Conservation (phyloP, 2,888 invertebrate genomes). For the Chirona hameri region DNA sequence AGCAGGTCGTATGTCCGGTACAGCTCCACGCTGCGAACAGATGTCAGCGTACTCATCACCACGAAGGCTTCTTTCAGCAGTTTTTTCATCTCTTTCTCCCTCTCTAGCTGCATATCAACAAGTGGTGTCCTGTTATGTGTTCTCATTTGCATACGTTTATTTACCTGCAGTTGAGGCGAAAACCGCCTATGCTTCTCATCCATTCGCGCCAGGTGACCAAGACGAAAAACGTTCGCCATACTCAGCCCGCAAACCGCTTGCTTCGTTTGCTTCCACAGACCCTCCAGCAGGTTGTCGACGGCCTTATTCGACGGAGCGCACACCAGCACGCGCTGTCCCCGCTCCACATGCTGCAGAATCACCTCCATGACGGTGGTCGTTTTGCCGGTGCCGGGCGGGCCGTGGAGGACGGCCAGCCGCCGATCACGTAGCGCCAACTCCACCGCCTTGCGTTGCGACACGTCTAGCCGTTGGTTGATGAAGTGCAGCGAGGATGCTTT, state of each 20-base stretch:
- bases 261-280: conserved; percentile 45
- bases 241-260: conserved; percentile 28
- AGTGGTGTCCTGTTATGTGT: conserved; percentile 46
- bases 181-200: conserved; percentile 49
- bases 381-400: conserved; percentile 58
- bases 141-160: conserved; percentile 33
- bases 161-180: conserved; percentile 52
- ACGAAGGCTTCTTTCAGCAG: conserved; percentile 48
- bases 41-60: conserved; percentile 51
- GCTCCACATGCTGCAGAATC: conserved; percentile 51
- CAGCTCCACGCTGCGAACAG: conserved; percentile 49
- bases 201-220: conserved; percentile 57
- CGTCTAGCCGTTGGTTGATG: conserved; percentile 45
- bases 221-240: conserved; percentile 48
- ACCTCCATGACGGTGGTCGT: conserved; percentile 58
- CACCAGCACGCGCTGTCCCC: conserved; percentile 50
- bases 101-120: conserved; percentile 39
- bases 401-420: conserved; percentile 55
- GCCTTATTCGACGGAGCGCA: conserved; percentile 58
- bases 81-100: conserved; percentile 46
- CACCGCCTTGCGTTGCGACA: conserved; percentile 53
- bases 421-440: conserved; percentile 51
- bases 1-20: conserved; percentile 51
- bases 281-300: conserved; percentile 56
- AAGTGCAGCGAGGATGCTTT: conserved; percentile 30